Evolutionary conservation across 2,888 invertebrate genomes (phyloP).

Genomic region (Oscheius sp.): DNA sequence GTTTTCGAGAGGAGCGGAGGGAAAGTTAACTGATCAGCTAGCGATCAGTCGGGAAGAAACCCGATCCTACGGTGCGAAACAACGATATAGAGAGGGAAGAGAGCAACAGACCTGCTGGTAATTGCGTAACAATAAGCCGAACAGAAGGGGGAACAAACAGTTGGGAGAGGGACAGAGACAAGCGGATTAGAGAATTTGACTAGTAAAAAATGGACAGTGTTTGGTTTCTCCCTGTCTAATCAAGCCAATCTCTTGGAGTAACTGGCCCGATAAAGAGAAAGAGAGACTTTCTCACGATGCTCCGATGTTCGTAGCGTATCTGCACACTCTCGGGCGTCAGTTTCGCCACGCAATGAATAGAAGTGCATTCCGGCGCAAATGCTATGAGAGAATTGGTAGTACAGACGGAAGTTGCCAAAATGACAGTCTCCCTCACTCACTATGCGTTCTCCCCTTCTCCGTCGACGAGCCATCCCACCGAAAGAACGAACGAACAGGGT

Average conservation of each 20-base stretch:
- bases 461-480: conserved; percentile 10
- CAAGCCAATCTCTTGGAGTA: background rate
- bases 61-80: background rate
- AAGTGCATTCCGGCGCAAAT: background rate
- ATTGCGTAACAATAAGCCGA: too few species aligned
- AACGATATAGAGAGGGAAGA: background rate
- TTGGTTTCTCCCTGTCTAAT: background rate
- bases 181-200: conserved; percentile 1
- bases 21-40: background rate
- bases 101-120: background rate
- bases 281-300: background rate
- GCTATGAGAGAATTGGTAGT: background rate
- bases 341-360: too few species aligned
- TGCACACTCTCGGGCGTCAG: too few species aligned
- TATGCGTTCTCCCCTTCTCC: conserved; percentile 14
- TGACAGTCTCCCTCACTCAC: background rate
- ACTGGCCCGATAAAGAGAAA: too few species aligned
- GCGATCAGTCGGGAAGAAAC: background rate
- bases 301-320: background rate
- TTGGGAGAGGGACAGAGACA: too few species aligned
- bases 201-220: background rate
- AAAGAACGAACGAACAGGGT: background rate
- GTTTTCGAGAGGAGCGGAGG: background rate
- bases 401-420: too few species aligned
- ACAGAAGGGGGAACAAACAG: too few species aligned